Base-by-base conservation (phyloP, 2,113 vertebrate species). In the Scomber colias region DNA sequence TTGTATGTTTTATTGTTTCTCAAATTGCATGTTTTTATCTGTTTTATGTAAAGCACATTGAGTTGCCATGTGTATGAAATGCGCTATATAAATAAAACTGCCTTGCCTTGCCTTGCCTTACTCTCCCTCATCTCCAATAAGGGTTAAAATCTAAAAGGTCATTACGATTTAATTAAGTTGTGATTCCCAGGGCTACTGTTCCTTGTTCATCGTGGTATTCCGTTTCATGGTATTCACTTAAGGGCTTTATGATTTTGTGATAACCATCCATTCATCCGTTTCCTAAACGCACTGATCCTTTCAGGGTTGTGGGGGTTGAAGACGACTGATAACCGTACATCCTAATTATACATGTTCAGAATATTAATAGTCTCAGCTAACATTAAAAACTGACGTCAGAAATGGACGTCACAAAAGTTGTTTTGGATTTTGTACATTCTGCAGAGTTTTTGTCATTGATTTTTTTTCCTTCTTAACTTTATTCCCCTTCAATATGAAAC, bases 401-500 rank as follows among this genome's bases (percentile, higher is more conserved):
- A 53, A 27, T 59, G 35, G 5, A 45, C 5, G n/a, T 21, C 30
- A 14, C 16, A 51, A 31, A 51, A 57, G 5, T 1, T 7, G 13
- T 16, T 79, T 9, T 62, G 9, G 12, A 63, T 57, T 64, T 59
- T 73, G n/a, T 31, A 48, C 7, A 16, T 45, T 70, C 40, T 44
- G 4, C 9, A 10, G 27, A 21, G 50, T 45, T 56, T 5, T 40
- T n/a, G 8, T 31, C 48, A 60, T 61, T 59, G 5, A 46, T 66
- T 56, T 68, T 62, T 35, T 3, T 21, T 9, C 21, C 4, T 5
- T 3, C 19, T 3, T 21, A 46, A 51, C 21, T 35, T 67, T 14
- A 16, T 24, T 64, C 17, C 56, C 21, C 40, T 79, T 87, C 35
- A 55, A 66, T 80, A 73, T 79, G 35, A 45, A 82, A 66, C 11